Evolutionary conservation across 1,140 invertebrate species (phyloP).

Genomic region (Oncopodura yosiiana): DNA sequence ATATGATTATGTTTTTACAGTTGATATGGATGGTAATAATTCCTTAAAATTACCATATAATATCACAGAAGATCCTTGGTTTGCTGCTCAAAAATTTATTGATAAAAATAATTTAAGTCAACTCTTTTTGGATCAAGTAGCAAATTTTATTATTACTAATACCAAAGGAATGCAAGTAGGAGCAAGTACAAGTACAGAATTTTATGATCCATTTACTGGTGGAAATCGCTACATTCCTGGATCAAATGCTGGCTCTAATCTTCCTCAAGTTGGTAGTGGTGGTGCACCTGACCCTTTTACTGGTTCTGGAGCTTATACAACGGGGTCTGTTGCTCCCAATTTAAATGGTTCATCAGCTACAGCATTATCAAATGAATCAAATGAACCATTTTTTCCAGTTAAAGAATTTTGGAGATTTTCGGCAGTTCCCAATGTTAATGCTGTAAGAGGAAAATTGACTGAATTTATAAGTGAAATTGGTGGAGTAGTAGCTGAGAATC

Average conservation of each 20-base stretch:
- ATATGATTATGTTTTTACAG: constrained; percentile 91
- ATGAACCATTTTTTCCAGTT: constrained; percentile 18
- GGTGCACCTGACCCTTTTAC: constrained; percentile 40
- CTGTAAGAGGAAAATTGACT: constrained; percentile 17
- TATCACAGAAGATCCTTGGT: constrained; percentile 54
- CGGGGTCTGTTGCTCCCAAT: neutral
- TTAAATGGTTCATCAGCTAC: neutral
- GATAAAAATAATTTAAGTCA: constrained; percentile 68
- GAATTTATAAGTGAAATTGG: constrained; percentile 24
- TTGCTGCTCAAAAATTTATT: constrained; percentile 55
- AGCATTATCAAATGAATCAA: neutral
- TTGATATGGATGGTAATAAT: constrained; percentile 78
- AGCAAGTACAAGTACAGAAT: constrained; percentile 19
- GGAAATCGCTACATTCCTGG: constrained; percentile 45
- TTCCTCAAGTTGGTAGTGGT: neutral
- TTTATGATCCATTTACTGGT: constrained; percentile 64
- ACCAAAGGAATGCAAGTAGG: constrained; percentile 43
- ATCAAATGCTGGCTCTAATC: constrained; percentile 3
- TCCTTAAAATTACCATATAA: constrained; percentile 88
- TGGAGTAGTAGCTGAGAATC: constrained; percentile 41
- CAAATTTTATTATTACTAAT: constrained; percentile 90
- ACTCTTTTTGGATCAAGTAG: constrained; percentile 83
- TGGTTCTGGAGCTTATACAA: constrained; percentile 40
- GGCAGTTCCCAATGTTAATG: constrained; percentile 25
- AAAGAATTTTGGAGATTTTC: constrained; percentile 26